These are phyloP conservation scores for Hypotaenidia philippensis DNA, from an alignment of 2,797 vertebrate species.

Conservation along the genomic window DNA sequence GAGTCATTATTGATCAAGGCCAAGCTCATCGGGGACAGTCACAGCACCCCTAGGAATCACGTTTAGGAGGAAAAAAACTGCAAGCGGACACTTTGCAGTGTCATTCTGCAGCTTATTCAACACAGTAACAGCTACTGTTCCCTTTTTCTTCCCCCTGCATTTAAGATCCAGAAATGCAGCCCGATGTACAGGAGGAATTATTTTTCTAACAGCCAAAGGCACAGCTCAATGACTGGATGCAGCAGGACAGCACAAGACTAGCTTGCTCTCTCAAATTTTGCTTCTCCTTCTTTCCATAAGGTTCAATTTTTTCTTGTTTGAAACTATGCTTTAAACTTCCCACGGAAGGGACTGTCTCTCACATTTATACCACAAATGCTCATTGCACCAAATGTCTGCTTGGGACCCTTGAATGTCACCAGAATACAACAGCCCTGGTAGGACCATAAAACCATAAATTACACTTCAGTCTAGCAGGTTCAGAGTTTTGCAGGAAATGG, in stretches of 20 bases:
- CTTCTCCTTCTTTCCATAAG: background rate
- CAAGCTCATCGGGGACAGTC: too few species aligned
- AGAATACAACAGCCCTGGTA: background rate
- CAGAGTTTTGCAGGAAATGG: background rate
- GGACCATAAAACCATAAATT: background rate
- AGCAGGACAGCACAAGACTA: background rate
- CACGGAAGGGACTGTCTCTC: background rate
- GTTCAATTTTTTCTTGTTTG: background rate
- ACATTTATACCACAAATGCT: background rate
- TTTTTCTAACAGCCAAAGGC: background rate
- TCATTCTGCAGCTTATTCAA: background rate
- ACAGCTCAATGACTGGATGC: background rate
- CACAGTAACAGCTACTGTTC: background rate
- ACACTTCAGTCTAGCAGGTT: background rate
- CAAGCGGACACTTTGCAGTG: background rate
- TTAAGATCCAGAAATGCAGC: background rate
- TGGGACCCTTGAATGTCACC: background rate
- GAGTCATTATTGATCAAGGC: too few species aligned
- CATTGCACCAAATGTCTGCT: background rate
- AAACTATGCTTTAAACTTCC: background rate
- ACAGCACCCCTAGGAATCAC: too few species aligned
- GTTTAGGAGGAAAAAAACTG: too few species aligned
- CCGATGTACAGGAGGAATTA: background rate
- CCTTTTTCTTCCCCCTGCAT: background rate
- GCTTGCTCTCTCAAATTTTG: background rate